Evolutionary conservation across 2,113 vertebrate species (phyloP).

Genomic region (Corapipo altera): DNA sequence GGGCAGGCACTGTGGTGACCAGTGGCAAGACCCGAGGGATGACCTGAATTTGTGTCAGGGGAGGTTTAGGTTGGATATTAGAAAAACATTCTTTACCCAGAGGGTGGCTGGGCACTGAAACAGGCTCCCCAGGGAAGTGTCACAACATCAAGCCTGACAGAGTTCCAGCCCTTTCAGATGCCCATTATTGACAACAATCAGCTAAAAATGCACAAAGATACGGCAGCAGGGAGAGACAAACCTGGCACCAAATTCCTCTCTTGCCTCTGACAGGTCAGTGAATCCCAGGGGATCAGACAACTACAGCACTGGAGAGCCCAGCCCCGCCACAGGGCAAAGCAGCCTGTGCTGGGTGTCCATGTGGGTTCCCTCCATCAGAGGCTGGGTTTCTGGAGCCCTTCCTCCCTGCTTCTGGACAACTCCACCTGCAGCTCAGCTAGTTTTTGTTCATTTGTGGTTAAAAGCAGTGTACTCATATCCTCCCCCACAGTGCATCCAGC

Average conservation of each 20-base stretch:
- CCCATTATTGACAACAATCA: background rate
- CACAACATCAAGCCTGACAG: background rate
- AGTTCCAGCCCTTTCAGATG: background rate
- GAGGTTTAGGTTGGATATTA: too few relatives aligned
- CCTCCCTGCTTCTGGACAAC: background rate
- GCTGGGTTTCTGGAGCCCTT: background rate
- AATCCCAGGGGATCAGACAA: background rate
- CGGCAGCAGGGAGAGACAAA: background rate
- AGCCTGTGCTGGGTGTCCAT: fast-evolving
- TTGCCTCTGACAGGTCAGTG: background rate
- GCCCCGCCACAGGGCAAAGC: fast-evolving
- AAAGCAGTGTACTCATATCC: background rate
- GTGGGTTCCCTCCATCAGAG: fast-evolving
- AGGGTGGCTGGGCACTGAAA: background rate
- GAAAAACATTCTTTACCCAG: too few relatives aligned
- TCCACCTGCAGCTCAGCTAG: background rate
- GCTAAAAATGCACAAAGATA: background rate
- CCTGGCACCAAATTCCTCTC: background rate
- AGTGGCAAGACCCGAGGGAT: background rate
- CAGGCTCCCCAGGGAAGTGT: background rate
- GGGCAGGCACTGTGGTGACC: background rate
- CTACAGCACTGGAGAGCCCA: background rate
- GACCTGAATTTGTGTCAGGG: too few relatives aligned
- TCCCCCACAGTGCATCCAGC: background rate
- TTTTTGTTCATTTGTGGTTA: background rate